Evolutionary conservation across 2,797 vertebrate genomes (phyloP).

Genomic region (Prunella strophiata): DNA sequence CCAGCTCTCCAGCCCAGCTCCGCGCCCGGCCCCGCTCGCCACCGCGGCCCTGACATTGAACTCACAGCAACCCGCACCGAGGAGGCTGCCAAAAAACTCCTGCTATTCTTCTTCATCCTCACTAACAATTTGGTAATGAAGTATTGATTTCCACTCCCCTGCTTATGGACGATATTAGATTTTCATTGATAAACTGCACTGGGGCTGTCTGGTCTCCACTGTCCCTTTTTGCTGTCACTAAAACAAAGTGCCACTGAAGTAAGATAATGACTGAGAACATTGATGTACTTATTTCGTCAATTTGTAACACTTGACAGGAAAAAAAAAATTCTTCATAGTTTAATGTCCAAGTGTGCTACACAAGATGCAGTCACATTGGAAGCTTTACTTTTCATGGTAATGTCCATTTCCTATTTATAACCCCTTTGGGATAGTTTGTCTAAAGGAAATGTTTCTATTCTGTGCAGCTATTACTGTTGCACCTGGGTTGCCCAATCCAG

Average conservation of each 20-base stretch:
- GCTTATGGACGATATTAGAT: slow-evolving; percentile 98
- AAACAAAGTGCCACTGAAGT: slow-evolving; percentile 97
- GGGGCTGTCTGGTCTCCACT: slow-evolving; percentile 85
- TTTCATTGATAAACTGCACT: slow-evolving; percentile 98
- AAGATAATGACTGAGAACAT: slow-evolving; percentile 94
- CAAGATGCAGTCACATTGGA: slow-evolving; percentile 86
- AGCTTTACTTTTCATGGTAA: slow-evolving; percentile 89
- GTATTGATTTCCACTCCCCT: slow-evolving; percentile 99
- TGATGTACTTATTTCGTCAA: slow-evolving; percentile 95
- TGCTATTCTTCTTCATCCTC: slow-evolving; percentile 94
- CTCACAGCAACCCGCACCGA: slow-evolving; percentile 85
- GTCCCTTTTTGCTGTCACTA: slow-evolving; percentile 90
- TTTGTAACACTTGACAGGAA: slow-evolving; percentile 97
- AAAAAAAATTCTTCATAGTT: slow-evolving; percentile 90
- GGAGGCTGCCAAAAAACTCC: slow-evolving; percentile 87
- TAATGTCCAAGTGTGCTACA: slow-evolving; percentile 93
- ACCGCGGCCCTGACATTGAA: slow-evolving; percentile 88
- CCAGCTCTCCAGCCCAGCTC: slow-evolving; percentile 67
- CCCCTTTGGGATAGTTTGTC: slow-evolving; percentile 94
- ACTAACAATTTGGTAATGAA: slow-evolving; percentile 99
- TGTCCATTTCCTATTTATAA: slow-evolving; percentile 94
- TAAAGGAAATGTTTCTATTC: slow-evolving; percentile 99
- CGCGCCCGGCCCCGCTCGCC: slow-evolving; percentile 78
- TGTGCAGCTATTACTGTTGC: slow-evolving; percentile 93
- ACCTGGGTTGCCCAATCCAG: slow-evolving; percentile 94